Percentiles rank a stretch among this genome's conserved stretches.
Evolutionary conservation across 2,797 vertebrate species (phyloP).

Genomic region (Helarctos malayanus): DNA sequence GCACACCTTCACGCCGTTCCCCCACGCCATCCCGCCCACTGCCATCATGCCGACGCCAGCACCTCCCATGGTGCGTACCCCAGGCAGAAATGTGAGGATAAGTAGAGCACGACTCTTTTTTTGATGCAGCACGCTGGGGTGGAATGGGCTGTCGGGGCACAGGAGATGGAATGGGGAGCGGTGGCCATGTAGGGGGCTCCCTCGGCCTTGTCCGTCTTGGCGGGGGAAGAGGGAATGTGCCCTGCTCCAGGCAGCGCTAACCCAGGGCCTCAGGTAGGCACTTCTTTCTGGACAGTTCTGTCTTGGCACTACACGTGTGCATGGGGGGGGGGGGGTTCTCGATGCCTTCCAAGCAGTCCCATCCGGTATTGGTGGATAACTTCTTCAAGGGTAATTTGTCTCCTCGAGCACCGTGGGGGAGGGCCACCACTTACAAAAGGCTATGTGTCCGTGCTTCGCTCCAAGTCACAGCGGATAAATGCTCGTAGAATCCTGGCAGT

Average conservation of each 20-base stretch:
- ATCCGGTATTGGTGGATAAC: background rate
- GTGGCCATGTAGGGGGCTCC: fast-evolving
- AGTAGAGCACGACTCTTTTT: slow-evolving; percentile 93
- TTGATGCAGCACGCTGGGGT: slow-evolving; percentile 71
- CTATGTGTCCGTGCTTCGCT: background rate
- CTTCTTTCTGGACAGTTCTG: background rate
- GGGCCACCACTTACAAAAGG: background rate
- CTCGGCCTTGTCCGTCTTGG: background rate
- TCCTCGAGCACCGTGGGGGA: background rate
- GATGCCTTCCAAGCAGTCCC: background rate
- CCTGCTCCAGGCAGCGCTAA: background rate
- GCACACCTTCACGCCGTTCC: slow-evolving; percentile 99
- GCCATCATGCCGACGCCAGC: slow-evolving; percentile 99
- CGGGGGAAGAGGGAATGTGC: background rate
- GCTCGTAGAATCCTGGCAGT: background rate
- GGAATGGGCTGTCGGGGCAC: background rate
- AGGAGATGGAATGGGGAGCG: background rate
- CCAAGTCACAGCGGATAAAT: too few relatives aligned
- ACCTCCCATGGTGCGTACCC: slow-evolving; percentile 99
- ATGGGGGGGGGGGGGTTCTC: background rate
- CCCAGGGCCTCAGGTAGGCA: background rate
- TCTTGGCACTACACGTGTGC: too few relatives aligned
- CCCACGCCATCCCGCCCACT: slow-evolving; percentile 94
- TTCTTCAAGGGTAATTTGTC: background rate
- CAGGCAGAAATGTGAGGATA: slow-evolving; percentile 99